Conservation (phyloP, 2,888 invertebrate species). For the Pherbina coryleti region DNA sequence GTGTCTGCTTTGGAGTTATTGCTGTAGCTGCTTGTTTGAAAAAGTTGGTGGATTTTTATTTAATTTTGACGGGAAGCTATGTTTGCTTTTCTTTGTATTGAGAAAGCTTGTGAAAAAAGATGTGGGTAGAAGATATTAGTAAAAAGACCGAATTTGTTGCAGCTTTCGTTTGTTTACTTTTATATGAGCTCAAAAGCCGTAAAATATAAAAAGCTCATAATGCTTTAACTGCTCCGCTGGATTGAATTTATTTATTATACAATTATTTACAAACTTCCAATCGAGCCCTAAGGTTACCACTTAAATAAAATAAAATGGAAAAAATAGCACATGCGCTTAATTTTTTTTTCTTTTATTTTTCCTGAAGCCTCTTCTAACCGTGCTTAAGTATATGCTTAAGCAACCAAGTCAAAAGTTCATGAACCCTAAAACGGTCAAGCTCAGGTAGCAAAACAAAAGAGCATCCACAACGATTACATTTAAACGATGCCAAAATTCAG, state of each 20-base stretch:
- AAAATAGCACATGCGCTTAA: too few relatives aligned
- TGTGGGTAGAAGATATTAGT: neutral
- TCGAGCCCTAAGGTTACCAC: neutral
- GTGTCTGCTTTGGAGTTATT: conserved; percentile 21
- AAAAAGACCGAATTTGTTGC: neutral
- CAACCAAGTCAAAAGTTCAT: conserved; percentile 12
- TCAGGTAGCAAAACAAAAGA: neutral
- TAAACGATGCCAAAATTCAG: conserved; percentile 13
- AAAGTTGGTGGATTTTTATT: neutral
- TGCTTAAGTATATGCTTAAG: too few relatives aligned
- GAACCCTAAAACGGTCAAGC: conserved; percentile 12
- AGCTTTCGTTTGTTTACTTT: neutral
- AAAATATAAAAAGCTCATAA: too few relatives aligned
- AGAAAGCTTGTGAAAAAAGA: too few relatives aligned
- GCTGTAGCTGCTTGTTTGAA: conserved; percentile 1
- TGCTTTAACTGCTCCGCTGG: too few relatives aligned
- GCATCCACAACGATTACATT: neutral
- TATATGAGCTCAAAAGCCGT: neutral
- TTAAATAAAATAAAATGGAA: neutral
- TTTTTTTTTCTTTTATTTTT: too few relatives aligned
- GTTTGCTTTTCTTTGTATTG: neutral
- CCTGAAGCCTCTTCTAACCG: too few relatives aligned
- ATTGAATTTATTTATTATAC: too few relatives aligned
- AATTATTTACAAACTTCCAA: too few relatives aligned
- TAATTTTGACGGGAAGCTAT: neutral